Base-by-base conservation (phyloP, 2,888 invertebrate genomes). In the Tanytarsus gracilentus region DNA sequence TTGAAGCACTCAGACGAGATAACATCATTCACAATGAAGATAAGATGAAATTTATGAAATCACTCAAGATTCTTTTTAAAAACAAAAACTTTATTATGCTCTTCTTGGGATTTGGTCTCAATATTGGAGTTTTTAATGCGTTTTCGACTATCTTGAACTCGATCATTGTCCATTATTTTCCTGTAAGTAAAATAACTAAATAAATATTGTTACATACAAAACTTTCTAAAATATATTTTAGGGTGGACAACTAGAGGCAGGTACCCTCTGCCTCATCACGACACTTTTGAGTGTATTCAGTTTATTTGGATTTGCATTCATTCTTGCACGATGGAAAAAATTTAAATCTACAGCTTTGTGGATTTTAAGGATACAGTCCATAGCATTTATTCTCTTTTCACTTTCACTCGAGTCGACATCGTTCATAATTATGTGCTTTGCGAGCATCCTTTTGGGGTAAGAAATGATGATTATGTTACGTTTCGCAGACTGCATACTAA, bases 61-160 rank as follows among this genome's bases (percentile, higher is more conserved):
- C 74, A 3, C 63, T 77, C 33, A 74, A 71, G 63, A 73, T 78
- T 33, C 75, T 86, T 5, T 65, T 65, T 11, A 76, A 69, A 25
- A 79, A 83, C 66, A 70, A 69, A 51, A 76, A 76, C 53, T 84
- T 79, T 66, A 64, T 81, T 48, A 68, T 81, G 3, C 75, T 85
- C 2, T 77, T 81, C 60, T 68, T 82, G 30, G 79, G 83, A 0
- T 84, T 84, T 65, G 84, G 86, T 26, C 72, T 86, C 59, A 85
- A 84, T 68, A 80, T 84, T n/a, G 86, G 86, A 1, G 83, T 82
- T 6, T 81, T 85, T 68, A 86, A 85, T 69, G 83, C 82, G 1
- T 76, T 86, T 55, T 82, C 83, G 1, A 87, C 86, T 0, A 73
- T 86, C 21, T 77, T 77, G 21, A 77, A 76, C 64, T 75, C 75